Base-by-base conservation (phyloP, 2,113 vertebrate genomes). In the Phocoena phocoena region DNA sequence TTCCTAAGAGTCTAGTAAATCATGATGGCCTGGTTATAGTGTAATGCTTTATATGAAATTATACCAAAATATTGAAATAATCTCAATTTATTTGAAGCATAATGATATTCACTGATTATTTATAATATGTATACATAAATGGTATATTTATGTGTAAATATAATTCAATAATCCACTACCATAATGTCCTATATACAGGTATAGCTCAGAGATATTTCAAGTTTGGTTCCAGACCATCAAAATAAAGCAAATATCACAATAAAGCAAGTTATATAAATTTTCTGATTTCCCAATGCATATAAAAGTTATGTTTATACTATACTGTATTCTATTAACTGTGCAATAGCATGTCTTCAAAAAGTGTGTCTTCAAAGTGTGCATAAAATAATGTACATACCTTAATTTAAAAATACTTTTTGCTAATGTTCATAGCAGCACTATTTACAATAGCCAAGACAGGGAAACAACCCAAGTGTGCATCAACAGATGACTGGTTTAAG, bases 1-100 rank as follows among this genome's bases (percentile, higher is more conserved):
- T 87, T 88, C 93, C 68, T 82, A 93, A 90, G 28, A 88, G n/a
- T 80, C 38, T 76, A 70, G 20, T 62, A 74, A 33, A 93, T 53
- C 53, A 85, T 68, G 33, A 74, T 86, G 47, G 58, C 6, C 60
- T 93, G 17, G 2, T 90, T 95, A 81, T 86, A 86, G 0, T 47
- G 3, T 93, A 60, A 67, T 0, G 1, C 2, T 92, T 62, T 85
- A 44, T 60, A 79, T 41, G 21, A 76, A 87, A 47, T 88, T 55
- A n/a, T 70, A 86, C 13, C 85, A 84, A 76, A 63, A 62, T 50
- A 80, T 38, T 91, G 60, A 71, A 81, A 58, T 38, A 81, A 63
- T n/a, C 20, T 71, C 28, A 85, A 70, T 86, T 96, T 76, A 21
- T 85, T 47, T 86, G 8, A 12, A 92, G n/a, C 15, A 87, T 33